phyloP scores from a whole-genome alignment of 2,797 vertebrate species.

The Girardinus metallicus region DNA sequence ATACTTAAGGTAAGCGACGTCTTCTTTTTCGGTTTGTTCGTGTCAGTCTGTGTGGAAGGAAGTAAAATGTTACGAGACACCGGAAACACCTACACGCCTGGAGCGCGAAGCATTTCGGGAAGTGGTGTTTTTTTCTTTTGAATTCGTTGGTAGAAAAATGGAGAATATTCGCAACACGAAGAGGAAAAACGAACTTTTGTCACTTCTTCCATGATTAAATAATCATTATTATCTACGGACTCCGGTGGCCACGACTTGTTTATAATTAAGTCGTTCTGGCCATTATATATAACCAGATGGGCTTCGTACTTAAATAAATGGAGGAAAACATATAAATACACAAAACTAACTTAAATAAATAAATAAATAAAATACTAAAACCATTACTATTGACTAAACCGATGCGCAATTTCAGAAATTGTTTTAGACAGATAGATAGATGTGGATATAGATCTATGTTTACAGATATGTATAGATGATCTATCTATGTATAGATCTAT shows the following conservation, averaged over 20 bases:
- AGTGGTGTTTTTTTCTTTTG: slow-evolving; percentile 59
- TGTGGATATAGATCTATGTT: too few relatives aligned
- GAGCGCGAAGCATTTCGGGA: slow-evolving; percentile 50
- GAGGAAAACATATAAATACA: too few relatives aligned
- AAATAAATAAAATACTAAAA: neutral
- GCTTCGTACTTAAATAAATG: too few relatives aligned
- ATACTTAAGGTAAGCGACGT: slow-evolving; percentile 65
- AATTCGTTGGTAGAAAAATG: neutral
- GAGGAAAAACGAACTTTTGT: neutral
- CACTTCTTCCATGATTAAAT: neutral
- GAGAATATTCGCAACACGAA: neutral
- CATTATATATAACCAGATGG: too few relatives aligned
- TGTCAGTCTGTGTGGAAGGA: slow-evolving; percentile 77
- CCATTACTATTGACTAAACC: neutral
- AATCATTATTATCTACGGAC: too few relatives aligned
- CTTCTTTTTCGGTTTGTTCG: slow-evolving; percentile 75
- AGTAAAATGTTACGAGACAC: slow-evolving; percentile 80
- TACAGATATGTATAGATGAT: too few relatives aligned
- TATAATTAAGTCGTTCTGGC: too few relatives aligned
- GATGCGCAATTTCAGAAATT: too few relatives aligned
- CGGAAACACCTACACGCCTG: slow-evolving; percentile 77
- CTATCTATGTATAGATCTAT: too few relatives aligned
- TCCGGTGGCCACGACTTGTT: too few relatives aligned
- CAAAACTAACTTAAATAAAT: too few relatives aligned
- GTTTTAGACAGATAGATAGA: too few relatives aligned